Evolutionary conservation across 2,888 invertebrate species (phyloP).

Genomic region (Tetanocera ferruginea): DNA sequence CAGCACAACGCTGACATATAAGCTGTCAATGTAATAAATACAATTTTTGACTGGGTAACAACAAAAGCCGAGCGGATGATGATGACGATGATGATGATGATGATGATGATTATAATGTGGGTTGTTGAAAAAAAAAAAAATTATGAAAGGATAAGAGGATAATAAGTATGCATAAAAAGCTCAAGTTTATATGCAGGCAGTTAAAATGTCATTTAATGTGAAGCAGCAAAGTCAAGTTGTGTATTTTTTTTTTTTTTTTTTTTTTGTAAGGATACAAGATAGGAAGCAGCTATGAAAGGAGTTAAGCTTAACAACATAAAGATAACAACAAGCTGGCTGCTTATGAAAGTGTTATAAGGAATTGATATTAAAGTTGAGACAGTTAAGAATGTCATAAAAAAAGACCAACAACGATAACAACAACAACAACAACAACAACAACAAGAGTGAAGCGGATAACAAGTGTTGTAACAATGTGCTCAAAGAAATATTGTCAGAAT

Average conservation of each 20-base stretch:
- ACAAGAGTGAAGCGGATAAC: neutral
- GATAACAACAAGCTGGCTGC: neutral
- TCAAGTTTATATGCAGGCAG: slow-evolving; percentile 56
- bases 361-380: neutral
- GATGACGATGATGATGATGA: neutral
- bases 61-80: slow-evolving; percentile 10
- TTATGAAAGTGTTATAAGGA: neutral
- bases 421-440: too few species aligned
- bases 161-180: slow-evolving; percentile 54
- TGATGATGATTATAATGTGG: neutral
- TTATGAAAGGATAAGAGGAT: slow-evolving; percentile 45
- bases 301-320: neutral
- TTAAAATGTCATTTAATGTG: slow-evolving; percentile 54
- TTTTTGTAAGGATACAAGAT: neutral
- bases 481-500: too few species aligned
- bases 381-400: neutral
- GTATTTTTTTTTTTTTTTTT: too few species aligned
- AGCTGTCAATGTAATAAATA: slow-evolving; percentile 56
- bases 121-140: neutral
- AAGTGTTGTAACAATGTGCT: neutral
- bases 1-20: neutral
- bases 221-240: neutral
- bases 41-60: slow-evolving; percentile 46
- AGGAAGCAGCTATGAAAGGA: neutral
- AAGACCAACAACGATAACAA: too few species aligned